Evolutionary conservation across 2,113 vertebrate species (phyloP).

Genomic region (Pitta sordida): DNA sequence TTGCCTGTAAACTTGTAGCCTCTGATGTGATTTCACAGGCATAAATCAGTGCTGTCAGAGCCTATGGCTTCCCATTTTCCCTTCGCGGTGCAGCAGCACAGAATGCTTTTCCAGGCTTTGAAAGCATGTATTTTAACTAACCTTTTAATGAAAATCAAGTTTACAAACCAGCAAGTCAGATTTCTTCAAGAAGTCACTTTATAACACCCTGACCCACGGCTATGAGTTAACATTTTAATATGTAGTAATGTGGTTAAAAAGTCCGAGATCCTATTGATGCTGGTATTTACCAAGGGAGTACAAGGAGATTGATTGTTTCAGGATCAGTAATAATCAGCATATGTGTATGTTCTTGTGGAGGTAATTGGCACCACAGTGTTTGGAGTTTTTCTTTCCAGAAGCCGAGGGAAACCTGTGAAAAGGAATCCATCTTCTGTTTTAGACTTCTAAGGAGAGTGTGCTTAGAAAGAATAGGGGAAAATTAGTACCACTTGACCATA

Average conservation of each 20-base stretch:
- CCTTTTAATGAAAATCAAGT: background rate
- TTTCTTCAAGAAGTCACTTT: slow-evolving; percentile 16
- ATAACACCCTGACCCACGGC: background rate
- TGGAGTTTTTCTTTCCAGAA: slow-evolving; percentile 38
- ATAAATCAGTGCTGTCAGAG: background rate
- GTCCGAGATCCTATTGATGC: slow-evolving; percentile 21
- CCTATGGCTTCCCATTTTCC: background rate
- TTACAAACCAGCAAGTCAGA: background rate
- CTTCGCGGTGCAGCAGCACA: background rate
- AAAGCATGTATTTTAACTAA: background rate
- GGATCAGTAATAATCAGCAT: slow-evolving; percentile 44
- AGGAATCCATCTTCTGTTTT: slow-evolving; percentile 10
- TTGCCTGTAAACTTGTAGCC: background rate
- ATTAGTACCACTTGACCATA: background rate
- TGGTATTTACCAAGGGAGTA: slow-evolving; percentile 49
- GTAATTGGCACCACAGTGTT: slow-evolving; percentile 46
- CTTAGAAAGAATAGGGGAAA: background rate
- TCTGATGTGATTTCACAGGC: background rate
- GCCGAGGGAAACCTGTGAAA: slow-evolving; percentile 29
- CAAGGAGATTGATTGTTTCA: slow-evolving; percentile 47
- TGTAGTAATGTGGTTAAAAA: slow-evolving; percentile 43
- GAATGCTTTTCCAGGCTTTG: background rate
- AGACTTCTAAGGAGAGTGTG: slow-evolving; percentile 6
- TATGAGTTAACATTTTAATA: slow-evolving; percentile 48
- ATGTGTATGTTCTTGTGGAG: slow-evolving; percentile 11